Percentiles rank a stretch among this genome's conserved stretches.
Conservation (phyloP, 2,888 invertebrate species). For the Dryadula phaetusa region DNA sequence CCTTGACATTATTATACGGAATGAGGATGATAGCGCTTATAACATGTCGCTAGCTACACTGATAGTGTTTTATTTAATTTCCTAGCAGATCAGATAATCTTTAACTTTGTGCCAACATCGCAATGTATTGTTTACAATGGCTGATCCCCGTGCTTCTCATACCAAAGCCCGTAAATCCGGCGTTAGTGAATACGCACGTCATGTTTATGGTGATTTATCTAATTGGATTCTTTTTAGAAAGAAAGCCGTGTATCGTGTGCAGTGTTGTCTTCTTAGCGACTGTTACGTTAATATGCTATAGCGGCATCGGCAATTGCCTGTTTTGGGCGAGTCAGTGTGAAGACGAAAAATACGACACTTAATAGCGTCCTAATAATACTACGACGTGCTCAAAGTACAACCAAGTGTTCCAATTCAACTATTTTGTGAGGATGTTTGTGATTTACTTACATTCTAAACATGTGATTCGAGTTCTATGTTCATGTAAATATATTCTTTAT, state of each 20-base stretch:
- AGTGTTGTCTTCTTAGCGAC: conserved; percentile 97
- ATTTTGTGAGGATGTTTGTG: conserved; percentile 50
- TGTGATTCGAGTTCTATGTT: conserved; percentile 42
- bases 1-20: conserved; percentile 46
- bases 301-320: conserved; percentile 97
- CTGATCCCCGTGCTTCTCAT: conserved; percentile 98
- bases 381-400: conserved; percentile 69
- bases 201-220: conserved; percentile 99
- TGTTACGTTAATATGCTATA: conserved; percentile 97
- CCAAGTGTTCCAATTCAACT: conserved; percentile 56
- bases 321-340: conserved; percentile 95
- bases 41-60: conserved; percentile 66
- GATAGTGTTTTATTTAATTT: conserved; percentile 41
- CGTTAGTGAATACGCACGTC: conserved; percentile 96
- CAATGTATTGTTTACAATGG: conserved; percentile 99
- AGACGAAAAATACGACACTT: conserved; percentile 84
- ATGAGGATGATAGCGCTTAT: conserved; percentile 54
- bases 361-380: conserved; percentile 46
- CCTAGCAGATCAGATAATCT: conserved; percentile 31
- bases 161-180: conserved; percentile 98
- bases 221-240: conserved; percentile 97
- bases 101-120: conserved; percentile 46
- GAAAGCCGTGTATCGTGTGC: conserved; percentile 98
- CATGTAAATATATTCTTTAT: conserved; percentile 69
- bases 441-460: conserved; percentile 6